A percentile compares a stretch with the other conserved stretches of the same genome.
Conservation (phyloP, 2,113 vertebrate genomes). For the Tichodroma muraria region DNA sequence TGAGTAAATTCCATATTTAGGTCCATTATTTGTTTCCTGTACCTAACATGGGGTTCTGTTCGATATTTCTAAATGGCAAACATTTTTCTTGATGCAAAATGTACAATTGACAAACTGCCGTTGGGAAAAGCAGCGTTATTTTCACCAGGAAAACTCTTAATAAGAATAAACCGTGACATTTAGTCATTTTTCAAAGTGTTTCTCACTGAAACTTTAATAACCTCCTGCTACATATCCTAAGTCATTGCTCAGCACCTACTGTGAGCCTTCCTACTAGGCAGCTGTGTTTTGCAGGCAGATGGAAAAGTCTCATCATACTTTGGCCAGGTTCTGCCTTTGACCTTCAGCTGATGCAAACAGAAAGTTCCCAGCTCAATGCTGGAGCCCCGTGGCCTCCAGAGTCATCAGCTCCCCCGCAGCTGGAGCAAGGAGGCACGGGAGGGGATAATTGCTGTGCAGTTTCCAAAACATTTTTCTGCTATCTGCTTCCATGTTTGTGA, state of each 20-base stretch:
- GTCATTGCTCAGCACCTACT: not conserved
- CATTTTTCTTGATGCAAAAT: not conserved
- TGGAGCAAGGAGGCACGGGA: rapidly evolving
- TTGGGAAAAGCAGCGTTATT: not conserved
- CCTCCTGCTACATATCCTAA: not conserved
- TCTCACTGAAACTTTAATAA: not conserved
- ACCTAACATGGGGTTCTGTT: not conserved
- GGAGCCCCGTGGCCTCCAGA: not conserved
- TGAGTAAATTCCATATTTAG: not conserved
- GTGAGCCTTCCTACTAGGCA: not conserved
- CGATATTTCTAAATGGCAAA: not conserved
- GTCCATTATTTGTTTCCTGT: not conserved
- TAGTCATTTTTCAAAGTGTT: not conserved
- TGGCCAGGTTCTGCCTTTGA: not conserved
- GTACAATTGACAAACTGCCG: not conserved
- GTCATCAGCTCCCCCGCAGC: not conserved
- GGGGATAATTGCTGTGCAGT: not conserved
- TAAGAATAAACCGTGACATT: slow-evolving; percentile 2
- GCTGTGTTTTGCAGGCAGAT: not conserved
- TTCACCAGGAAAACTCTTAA: slow-evolving; percentile 1
- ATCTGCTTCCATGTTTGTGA: not conserved
- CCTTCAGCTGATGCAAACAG: not conserved
- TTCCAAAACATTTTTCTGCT: not conserved
- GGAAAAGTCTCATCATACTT: not conserved
- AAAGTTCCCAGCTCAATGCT: not conserved